A percentile compares a stretch with the other conserved stretches of the same genome.
Evolutionary conservation across 2,113 vertebrate species (phyloP).

Genomic region (Osmerus eperlanus): DNA sequence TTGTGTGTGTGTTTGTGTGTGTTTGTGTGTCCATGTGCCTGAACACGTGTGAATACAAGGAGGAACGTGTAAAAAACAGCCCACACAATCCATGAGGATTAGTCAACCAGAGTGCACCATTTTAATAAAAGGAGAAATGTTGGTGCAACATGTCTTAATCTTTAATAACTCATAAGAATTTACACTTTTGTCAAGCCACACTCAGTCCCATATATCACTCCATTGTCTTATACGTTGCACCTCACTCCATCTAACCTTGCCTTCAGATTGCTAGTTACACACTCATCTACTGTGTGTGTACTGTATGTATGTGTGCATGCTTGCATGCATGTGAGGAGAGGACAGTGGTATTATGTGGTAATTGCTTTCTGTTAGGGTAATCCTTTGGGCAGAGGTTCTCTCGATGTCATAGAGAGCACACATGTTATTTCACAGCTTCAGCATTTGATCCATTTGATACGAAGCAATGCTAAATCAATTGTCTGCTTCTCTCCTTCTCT

Average conservation of each 20-base stretch:
- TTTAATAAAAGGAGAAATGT: not conserved
- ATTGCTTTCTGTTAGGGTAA: slow-evolving; percentile 26
- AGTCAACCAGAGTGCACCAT: slow-evolving; percentile 26
- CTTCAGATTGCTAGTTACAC: too few relatives aligned
- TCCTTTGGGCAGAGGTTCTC: slow-evolving; percentile 14
- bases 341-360: not conserved
- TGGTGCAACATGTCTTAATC: not conserved
- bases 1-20: slow-evolving; percentile 9
- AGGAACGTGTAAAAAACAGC: slow-evolving; percentile 35
- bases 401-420: not conserved
- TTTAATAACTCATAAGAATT: not conserved
- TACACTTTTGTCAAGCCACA: not conserved
- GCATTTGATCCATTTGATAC: not conserved
- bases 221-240: too few relatives aligned
- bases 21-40: not conserved
- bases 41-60: slow-evolving; percentile 35
- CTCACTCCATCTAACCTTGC: too few relatives aligned
- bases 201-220: too few relatives aligned
- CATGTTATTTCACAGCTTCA: not conserved
- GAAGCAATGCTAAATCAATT: not conserved
- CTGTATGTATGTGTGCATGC: not conserved
- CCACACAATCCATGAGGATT: slow-evolving; percentile 40
- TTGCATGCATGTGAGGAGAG: not conserved
- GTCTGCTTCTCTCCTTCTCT: not conserved
- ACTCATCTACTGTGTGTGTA: not conserved